phyloP scores from a whole-genome alignment of 2,113 vertebrate genomes.

The Hydrochoerus hydrochaeris region DNA sequence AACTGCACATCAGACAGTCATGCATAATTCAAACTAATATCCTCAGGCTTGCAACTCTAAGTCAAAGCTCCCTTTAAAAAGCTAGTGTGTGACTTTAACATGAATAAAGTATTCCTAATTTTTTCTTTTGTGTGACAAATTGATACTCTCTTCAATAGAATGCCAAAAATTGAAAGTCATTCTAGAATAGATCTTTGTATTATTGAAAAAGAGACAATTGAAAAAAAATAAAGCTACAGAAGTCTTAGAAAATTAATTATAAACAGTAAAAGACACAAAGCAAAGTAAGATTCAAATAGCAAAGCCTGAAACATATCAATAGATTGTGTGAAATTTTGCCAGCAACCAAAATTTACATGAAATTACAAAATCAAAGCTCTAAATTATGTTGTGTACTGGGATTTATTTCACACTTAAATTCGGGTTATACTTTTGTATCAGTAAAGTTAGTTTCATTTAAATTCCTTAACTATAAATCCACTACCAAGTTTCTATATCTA shows the following conservation, averaged over 20 bases:
- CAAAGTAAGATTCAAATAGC: constrained; percentile 62
- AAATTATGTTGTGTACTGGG: neutral
- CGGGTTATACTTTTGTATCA: constrained; percentile 60
- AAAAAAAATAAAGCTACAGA: constrained; percentile 65
- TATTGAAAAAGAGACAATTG: constrained; percentile 75
- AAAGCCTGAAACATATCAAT: constrained; percentile 21
- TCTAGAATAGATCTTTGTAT: constrained; percentile 73
- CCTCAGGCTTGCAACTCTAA: constrained; percentile 89
- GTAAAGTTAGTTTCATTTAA: constrained; percentile 60
- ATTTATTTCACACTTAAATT: constrained; percentile 61
- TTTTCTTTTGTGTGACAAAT: constrained; percentile 87
- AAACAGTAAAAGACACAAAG: constrained; percentile 61
- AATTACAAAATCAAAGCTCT: constrained; percentile 57
- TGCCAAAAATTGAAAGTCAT: constrained; percentile 79
- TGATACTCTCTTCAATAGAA: constrained; percentile 82
- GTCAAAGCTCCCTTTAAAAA: constrained; percentile 89
- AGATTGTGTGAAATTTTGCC: constrained; percentile 13
- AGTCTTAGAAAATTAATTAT: constrained; percentile 69
- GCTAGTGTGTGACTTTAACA: constrained; percentile 87
- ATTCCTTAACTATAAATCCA: constrained; percentile 61
- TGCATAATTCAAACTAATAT: constrained; percentile 91
- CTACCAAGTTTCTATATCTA: constrained; percentile 56
- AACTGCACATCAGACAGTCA: constrained; percentile 89
- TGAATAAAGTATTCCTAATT: constrained; percentile 87
- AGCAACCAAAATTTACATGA: constrained; percentile 52